Conservation (phyloP, 2,113 vertebrate genomes). For the Gyps fulvus region DNA sequence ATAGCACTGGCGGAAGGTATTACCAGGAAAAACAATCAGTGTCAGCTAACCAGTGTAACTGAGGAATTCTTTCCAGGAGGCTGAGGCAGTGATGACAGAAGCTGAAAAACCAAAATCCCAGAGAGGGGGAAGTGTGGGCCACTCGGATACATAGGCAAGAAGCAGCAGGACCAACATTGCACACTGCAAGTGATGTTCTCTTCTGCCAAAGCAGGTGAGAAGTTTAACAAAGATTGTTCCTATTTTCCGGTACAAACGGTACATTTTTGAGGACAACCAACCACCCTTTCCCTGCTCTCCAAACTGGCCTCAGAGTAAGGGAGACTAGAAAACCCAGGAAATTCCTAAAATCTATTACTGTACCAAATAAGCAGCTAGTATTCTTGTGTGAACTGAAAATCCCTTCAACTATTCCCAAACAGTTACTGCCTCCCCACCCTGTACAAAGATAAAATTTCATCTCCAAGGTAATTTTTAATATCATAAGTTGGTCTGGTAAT, state of each 20-base stretch:
- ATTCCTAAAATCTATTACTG: not conserved
- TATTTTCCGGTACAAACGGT: not conserved
- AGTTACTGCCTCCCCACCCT: not conserved
- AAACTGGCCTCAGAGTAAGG: not conserved
- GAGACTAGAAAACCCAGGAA: not conserved
- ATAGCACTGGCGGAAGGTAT: conserved; percentile 31
- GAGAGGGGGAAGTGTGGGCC: not conserved
- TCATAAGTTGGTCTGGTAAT: not conserved
- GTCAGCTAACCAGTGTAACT: not conserved
- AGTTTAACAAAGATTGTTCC: not conserved
- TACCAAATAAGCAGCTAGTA: not conserved
- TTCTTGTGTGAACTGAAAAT: not conserved
- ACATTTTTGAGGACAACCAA: not conserved
- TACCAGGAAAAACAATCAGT: conserved; percentile 2
- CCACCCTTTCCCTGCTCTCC: not conserved
- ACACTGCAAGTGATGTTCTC: not conserved
- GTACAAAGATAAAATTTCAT: not conserved
- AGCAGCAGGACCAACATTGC: not conserved
- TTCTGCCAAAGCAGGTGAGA: not conserved
- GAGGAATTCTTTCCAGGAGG: conserved; percentile 14
- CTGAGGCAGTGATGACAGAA: conserved; percentile 13
- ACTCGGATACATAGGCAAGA: not conserved
- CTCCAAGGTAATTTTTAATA: not conserved
- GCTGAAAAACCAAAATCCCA: conserved; percentile 11
- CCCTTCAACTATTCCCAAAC: not conserved